Evolutionary conservation across 2,797 vertebrate species (phyloP).

Genomic region (Acanthurus lineatus): DNA sequence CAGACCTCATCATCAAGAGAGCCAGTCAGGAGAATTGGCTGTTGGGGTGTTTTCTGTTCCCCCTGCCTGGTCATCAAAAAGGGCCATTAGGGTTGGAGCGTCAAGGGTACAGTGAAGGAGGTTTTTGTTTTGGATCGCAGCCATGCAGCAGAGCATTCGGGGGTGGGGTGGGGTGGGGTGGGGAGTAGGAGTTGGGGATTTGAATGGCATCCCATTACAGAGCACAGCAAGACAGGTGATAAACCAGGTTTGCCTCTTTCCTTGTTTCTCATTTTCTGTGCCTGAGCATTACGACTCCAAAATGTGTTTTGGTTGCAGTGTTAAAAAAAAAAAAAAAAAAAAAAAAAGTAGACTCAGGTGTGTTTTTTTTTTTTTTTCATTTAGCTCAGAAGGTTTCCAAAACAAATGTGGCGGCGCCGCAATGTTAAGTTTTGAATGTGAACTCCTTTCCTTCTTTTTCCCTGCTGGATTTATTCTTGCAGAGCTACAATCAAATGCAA

Average conservation of each 20-base stretch:
- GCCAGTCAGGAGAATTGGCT: constrained; percentile 58
- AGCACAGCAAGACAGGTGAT: constrained; percentile 63
- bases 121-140: constrained; percentile 70
- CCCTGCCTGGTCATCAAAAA: constrained; percentile 59
- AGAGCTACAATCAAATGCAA: constrained; percentile 22
- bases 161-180: neutral
- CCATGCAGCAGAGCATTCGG: constrained; percentile 64
- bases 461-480: constrained; percentile 22
- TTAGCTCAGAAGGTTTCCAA: constrained; percentile 45
- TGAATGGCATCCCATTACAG: constrained; percentile 65
- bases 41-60: constrained; percentile 58
- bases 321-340: constrained; percentile 5
- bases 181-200: constrained; percentile 51
- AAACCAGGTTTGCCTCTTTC: constrained; percentile 57
- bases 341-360: constrained; percentile 23
- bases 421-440: constrained; percentile 34
- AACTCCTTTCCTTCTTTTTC: constrained; percentile 23
- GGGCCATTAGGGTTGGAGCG: constrained; percentile 56
- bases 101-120: constrained; percentile 77
- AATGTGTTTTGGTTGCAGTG: constrained; percentile 56
- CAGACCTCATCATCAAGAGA: constrained; percentile 51
- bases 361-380: constrained; percentile 20
- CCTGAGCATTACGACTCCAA: constrained; percentile 49
- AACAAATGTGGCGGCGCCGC: constrained; percentile 47
- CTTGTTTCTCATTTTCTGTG: constrained; percentile 57